A percentile compares a stretch with the other conserved stretches of the same genome.
phyloP scores from a whole-genome alignment of 2,888 invertebrate species.

The Brassicogethes aeneus region DNA sequence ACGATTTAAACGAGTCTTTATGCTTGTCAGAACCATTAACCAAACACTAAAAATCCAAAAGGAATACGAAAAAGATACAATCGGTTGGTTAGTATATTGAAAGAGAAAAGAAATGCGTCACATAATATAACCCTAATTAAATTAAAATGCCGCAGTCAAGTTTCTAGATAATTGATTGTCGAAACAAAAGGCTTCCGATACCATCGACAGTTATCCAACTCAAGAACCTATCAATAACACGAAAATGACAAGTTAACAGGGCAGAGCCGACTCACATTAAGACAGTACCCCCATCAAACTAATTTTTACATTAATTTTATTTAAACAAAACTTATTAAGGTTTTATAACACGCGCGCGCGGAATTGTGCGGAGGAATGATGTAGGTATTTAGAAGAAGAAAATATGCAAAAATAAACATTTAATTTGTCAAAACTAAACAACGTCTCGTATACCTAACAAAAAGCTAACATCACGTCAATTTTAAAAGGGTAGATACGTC shows the following conservation, averaged over 20 bases:
- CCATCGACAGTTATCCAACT: constrained; percentile 20
- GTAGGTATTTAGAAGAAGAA: too few species aligned
- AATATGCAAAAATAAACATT: too few species aligned
- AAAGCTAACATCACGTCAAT: constrained; percentile 35
- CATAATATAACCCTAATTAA: constrained; percentile 37
- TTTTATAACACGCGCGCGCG: background rate
- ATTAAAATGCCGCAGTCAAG: constrained; percentile 39
- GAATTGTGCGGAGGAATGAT: too few species aligned
- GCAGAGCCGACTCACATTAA: too few species aligned
- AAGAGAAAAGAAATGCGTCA: constrained; percentile 5
- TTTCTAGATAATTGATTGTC: constrained; percentile 40
- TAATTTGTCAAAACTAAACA: background rate
- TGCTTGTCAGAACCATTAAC: too few species aligned
- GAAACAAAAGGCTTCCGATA: constrained; percentile 40
- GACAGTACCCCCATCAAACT: too few species aligned
- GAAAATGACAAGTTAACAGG: constrained; percentile 34
- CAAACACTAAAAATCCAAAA: too few species aligned
- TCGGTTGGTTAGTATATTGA: too few species aligned
- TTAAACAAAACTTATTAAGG: too few species aligned
- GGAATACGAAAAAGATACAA: too few species aligned
- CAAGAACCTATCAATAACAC: constrained; percentile 34
- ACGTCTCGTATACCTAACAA: constrained; percentile 13
- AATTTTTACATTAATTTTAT: too few species aligned
- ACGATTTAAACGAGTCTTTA: too few species aligned
- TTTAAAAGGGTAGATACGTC: constrained; percentile 32